Base-by-base conservation (phyloP, 1,140 invertebrate genomes). In the Hormaphis cornu region DNA sequence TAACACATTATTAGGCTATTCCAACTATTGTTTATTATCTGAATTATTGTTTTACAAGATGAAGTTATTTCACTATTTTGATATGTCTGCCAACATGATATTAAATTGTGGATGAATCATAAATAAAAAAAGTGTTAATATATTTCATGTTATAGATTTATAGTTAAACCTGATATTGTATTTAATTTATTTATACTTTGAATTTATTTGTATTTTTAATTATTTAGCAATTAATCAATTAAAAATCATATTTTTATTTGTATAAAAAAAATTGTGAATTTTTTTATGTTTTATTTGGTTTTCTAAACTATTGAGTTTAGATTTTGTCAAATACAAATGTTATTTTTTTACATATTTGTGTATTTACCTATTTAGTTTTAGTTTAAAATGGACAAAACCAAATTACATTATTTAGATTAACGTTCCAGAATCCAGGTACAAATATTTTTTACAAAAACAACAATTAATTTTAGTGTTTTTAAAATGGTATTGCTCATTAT, bases 131-230 rank as follows among this genome's bases (percentile, higher is more conserved):
- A 28, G 2, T 30, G 33, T 58, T 58, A 37, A 28, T 61, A 61
- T 54, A 54, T 54, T 33, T 7, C 18, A 44, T 30, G 58, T 61
- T 61, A 44, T 30, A 44, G 4, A 7, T 22, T 46, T 44, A 3
- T 20, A 30, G 9, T 61, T 61, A n/a, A 6, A 7, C 37, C 46
- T 44, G 44, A 30, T 46, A 61, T 61, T 61, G 18, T 46, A 61
- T 46, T 61, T 46, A 61, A 46, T 46, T 46, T 44, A 44, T 61
- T 61, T 44, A 44, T 46, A 61, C n/a, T 61, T 61, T 26, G 16
- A 61, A 28, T 44, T 12, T 44, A 30, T 61, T 58, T 37, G 24
- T 40, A 40, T 58, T 58, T 58, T 24, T 37, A 54, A 33, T 54
- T 14, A 35, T 16, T 58, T 22, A 37, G 40, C 20, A 56, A 56